These are phyloP conservation scores for Hiodon alosoides DNA, from an alignment of 2,113 vertebrate species.

Conservation along the genomic window DNA sequence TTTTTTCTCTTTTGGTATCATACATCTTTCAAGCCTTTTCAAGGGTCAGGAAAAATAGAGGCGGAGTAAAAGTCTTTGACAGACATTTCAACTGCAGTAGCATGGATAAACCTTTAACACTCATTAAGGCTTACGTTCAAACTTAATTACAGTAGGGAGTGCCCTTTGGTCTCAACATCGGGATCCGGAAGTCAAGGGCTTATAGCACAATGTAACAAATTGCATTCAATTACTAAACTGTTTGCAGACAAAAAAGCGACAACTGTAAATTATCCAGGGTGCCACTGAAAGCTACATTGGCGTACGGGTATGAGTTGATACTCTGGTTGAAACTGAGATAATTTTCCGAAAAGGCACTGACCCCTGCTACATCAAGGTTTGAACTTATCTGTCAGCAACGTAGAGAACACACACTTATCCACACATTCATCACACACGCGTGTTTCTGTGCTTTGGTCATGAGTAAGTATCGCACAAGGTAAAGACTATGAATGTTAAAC, in stretches of 20 bases:
- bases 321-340: too few species aligned
- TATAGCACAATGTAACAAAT: neutral
- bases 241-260: too few species aligned
- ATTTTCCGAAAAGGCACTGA: neutral
- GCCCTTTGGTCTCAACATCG: constrained; percentile 11
- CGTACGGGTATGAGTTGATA: too few species aligned
- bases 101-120: constrained; percentile 43
- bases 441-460: constrained; percentile 53
- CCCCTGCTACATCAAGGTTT: constrained; percentile 39
- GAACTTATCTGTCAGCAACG: constrained; percentile 29
- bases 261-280: neutral
- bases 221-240: too few species aligned
- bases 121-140: constrained; percentile 31
- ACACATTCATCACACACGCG: constrained; percentile 19
- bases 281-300: neutral
- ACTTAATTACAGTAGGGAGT: constrained; percentile 32
- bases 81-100: constrained; percentile 28
- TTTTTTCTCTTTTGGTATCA: constrained; percentile 45
- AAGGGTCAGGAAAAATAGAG: constrained; percentile 6
- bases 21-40: constrained; percentile 34
- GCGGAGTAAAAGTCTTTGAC: constrained; percentile 10
- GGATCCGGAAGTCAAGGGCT: constrained; percentile 6
- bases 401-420: constrained; percentile 25
- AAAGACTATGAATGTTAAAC: constrained; percentile 53
- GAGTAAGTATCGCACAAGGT: constrained; percentile 38